These are phyloP conservation scores for Columba guinea DNA, from an alignment of 2,797 vertebrate species.

Conservation along the genomic window DNA sequence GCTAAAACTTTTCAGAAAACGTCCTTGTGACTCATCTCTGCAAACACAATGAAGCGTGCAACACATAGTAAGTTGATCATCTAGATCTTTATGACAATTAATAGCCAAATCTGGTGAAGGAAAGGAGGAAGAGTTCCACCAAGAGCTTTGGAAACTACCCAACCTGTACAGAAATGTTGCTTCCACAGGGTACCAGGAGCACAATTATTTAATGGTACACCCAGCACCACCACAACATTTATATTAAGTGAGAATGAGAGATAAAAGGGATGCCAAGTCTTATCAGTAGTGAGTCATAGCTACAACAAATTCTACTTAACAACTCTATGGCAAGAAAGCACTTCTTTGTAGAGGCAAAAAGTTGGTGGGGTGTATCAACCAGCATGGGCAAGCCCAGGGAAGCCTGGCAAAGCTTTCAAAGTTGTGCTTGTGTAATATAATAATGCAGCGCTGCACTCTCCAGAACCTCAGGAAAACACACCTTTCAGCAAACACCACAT, in stretches of 20 bases:
- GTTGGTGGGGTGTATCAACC: not conserved
- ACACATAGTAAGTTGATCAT: not conserved
- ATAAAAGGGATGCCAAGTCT: not conserved
- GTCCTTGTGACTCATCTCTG: not conserved
- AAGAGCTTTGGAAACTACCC: not conserved
- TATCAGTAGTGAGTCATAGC: not conserved
- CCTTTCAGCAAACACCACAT: not conserved
- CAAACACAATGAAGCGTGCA: not conserved
- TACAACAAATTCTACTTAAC: not conserved
- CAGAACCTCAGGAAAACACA: not conserved
- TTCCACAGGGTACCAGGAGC: not conserved
- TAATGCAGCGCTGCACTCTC: not conserved
- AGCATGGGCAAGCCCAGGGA: not conserved
- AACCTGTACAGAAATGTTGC: not conserved
- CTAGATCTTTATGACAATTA: not conserved
- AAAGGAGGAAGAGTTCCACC: not conserved
- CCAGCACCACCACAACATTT: not conserved
- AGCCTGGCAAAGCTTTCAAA: not conserved
- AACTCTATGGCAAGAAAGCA: not conserved
- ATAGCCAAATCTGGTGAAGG: not conserved
- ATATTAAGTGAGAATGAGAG: not conserved
- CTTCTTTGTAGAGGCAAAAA: not conserved
- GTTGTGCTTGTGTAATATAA: not conserved
- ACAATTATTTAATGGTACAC: not conserved
- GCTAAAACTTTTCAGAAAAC: not conserved